Evolutionary conservation across 1,140 invertebrate species (phyloP).

Genomic region (Spodoptera frugiperda): DNA sequence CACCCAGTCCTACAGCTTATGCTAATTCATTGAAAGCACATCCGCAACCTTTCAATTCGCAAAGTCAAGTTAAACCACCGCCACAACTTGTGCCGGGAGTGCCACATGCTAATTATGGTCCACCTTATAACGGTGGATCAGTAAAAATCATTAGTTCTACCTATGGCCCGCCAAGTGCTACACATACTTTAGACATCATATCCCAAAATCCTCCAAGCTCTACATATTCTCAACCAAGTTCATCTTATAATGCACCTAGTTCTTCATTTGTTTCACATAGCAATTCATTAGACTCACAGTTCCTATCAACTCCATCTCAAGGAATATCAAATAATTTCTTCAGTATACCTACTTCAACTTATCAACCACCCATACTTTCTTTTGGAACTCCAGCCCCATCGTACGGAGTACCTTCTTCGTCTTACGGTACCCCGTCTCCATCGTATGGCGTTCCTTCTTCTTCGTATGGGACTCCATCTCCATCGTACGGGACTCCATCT

Average conservation of each 20-base stretch:
- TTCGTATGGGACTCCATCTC: slow-evolving; percentile 49
- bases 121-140: slow-evolving; percentile 61
- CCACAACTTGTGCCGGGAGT: slow-evolving; percentile 58
- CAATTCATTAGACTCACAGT: slow-evolving; percentile 42
- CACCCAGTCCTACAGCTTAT: slow-evolving; percentile 70
- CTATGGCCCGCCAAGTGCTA: slow-evolving; percentile 77
- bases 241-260: slow-evolving; percentile 58
- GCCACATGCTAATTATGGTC: slow-evolving; percentile 68
- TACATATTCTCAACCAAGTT: slow-evolving; percentile 58
- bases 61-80: slow-evolving; percentile 58
- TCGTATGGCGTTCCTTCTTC: slow-evolving; percentile 36
- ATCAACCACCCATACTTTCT: slow-evolving; percentile 49
- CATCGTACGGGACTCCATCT: slow-evolving; percentile 39
- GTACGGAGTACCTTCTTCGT: slow-evolving; percentile 51
- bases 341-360: slow-evolving; percentile 51
- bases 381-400: slow-evolving; percentile 40
- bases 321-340: slow-evolving; percentile 49
- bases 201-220: slow-evolving; percentile 59
- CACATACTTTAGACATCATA: slow-evolving; percentile 62
- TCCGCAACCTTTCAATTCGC: slow-evolving; percentile 62
- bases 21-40: slow-evolving; percentile 59
- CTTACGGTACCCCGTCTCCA: slow-evolving; percentile 35
- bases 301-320: slow-evolving; percentile 19
- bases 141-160: slow-evolving; percentile 65
- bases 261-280: slow-evolving; percentile 58